These are phyloP conservation scores for Calephelis virginiensis DNA, from an alignment of 1,140 invertebrate species.

Conservation along the genomic window DNA sequence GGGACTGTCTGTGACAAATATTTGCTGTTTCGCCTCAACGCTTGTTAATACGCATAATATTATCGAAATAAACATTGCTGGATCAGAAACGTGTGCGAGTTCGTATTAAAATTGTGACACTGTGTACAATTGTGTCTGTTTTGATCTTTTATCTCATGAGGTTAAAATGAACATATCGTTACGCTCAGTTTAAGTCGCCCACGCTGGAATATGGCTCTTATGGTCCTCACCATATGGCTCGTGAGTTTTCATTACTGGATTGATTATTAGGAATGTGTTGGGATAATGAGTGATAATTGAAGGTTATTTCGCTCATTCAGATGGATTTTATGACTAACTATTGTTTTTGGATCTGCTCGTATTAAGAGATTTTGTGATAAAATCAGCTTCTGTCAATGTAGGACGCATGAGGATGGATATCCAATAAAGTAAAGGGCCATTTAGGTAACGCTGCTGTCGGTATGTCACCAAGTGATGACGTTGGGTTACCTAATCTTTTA, in stretches of 20 bases:
- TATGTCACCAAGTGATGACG: no score
- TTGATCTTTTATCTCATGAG: slow-evolving; percentile 45
- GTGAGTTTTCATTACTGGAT: not conserved
- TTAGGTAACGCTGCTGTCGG: no score
- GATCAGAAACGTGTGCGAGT: not conserved
- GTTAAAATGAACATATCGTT: slow-evolving; percentile 34
- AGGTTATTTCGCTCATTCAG: slow-evolving; percentile 12
- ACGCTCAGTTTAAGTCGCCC: slow-evolving; percentile 2
- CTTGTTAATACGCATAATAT: slow-evolving; percentile 22
- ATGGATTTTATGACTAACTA: not conserved
- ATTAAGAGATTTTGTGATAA: no score
- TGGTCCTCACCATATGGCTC: not conserved
- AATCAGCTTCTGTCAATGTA: no score
- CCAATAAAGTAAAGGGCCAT: no score
- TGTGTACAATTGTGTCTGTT: slow-evolving; percentile 20
- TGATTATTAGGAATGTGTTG: slow-evolving; percentile 13
- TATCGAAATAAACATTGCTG: slow-evolving; percentile 25
- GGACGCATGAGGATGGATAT: no score
- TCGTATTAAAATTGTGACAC: slow-evolving; percentile 6
- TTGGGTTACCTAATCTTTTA: no score
- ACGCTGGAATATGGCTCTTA: slow-evolving; percentile 8
- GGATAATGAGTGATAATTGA: slow-evolving; percentile 11
- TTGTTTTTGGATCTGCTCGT: no score
- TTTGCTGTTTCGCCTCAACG: slow-evolving; percentile 41
- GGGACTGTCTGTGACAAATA: slow-evolving; percentile 53